Conservation (phyloP, 2,113 vertebrate genomes). For the Ammodramus savannarum region DNA sequence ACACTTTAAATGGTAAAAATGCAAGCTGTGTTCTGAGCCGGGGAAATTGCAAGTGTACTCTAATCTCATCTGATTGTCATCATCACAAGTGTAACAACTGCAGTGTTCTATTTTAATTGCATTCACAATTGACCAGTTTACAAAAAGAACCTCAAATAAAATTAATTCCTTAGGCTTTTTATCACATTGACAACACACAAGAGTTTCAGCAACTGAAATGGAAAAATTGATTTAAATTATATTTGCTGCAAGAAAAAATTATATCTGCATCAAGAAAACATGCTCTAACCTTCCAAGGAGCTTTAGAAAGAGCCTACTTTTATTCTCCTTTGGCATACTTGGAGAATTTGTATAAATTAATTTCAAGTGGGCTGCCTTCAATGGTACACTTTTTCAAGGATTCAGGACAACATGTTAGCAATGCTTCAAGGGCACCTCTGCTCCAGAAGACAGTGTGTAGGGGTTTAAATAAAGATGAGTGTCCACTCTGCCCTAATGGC, state of each 20-base stretch:
- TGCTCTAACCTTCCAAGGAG: not conserved
- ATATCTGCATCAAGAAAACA: not conserved
- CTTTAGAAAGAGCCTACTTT: not conserved
- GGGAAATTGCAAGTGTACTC: not conserved
- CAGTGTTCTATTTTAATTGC: not conserved
- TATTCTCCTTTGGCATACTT: not conserved
- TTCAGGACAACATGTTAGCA: not conserved
- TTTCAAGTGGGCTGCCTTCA: not conserved
- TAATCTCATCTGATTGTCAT: not conserved
- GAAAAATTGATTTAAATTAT: not conserved
- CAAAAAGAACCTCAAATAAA: slow-evolving; percentile 2
- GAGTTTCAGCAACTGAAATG: not conserved
- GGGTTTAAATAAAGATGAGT: not conserved
- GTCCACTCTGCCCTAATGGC: not conserved
- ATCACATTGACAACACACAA: not conserved
- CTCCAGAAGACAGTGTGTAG: not conserved
- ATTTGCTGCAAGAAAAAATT: not conserved
- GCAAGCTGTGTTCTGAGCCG: not conserved
- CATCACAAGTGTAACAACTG: not conserved
- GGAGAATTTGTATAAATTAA: not conserved
- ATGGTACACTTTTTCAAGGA: not conserved
- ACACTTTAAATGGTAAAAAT: not conserved
- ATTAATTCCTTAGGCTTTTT: not conserved
- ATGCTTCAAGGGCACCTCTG: not conserved
- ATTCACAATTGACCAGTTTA: slow-evolving; percentile 1